Base-by-base conservation (phyloP, 1,140 invertebrate species). In the Zaprionus africanus region DNA sequence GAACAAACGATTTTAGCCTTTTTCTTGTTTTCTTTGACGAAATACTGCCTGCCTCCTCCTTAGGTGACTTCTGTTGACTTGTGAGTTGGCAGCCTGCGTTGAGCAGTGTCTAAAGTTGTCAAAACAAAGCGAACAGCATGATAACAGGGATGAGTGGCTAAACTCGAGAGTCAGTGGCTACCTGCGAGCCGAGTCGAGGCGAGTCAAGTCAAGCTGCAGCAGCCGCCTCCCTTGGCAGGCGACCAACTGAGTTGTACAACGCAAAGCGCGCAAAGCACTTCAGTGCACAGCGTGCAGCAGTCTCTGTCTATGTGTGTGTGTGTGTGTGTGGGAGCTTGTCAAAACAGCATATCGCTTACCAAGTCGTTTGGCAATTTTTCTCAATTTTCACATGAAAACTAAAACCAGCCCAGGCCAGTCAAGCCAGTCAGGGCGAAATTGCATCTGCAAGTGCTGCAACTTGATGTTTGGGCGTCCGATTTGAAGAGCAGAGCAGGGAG, bases 291-390 rank as follows among this genome's bases (percentile, higher is more conserved):
- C 49, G 56, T 43, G 65, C 67, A 53, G 31, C 31, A 4, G 28
- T 31, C n/a, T 36, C 49, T 57, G 22, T 9, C 1, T 41, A 34
- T 17, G n/a, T 22, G 12, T 17, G 19, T 17, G 4, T 19, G 41
- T 61, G 31, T 41, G 36, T n/a, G 67, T 58, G 66, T 26, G 72
- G 78, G 63, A 66, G 53, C 69, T 75, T 78, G 78, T 81, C 76
- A 81, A 81, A 81, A 81, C 60, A 90, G 86, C 68, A 90, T 88
- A 90, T 88, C 85, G 85, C 85, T 88, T 88, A 88, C 85, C 85
- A 85, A 90, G 81, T 88, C 85, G 81, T 88, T 88, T 88, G 85
- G 85, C 81, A 85, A 90, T 88, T 88, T 90, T 85, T 88, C 85
- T 84, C 85, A 88, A 88, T 88, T 88, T 90, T 90, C 85, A 85